phyloP scores from a whole-genome alignment of 2,797 vertebrate species.

The Pseudochirops corinnae region DNA sequence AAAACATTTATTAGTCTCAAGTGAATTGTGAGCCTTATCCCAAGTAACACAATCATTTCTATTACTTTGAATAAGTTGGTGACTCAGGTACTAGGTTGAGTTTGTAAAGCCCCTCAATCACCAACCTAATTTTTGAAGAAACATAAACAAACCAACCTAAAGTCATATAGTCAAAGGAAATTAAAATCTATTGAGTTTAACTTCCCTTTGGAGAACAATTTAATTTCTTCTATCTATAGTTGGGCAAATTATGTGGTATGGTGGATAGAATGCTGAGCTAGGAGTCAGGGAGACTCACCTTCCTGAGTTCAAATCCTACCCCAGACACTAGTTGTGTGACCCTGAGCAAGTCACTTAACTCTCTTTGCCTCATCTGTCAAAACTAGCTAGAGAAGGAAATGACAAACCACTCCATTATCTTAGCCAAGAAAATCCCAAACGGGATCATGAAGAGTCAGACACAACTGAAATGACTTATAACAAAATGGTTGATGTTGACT shows the following conservation, averaged over 20 bases:
- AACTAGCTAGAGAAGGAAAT: background rate
- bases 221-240: slow-evolving; percentile 49
- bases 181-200: slow-evolving; percentile 65
- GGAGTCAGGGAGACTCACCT: background rate
- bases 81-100: background rate
- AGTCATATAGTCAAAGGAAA: slow-evolving; percentile 58
- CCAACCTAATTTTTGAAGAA: background rate
- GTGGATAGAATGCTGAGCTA: background rate
- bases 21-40: background rate
- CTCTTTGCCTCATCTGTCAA: background rate
- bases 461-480: background rate
- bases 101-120: background rate
- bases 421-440: background rate
- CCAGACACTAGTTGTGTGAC: background rate
- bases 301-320: background rate
- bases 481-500: background rate
- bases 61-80: background rate
- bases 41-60: background rate
- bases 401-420: background rate
- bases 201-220: slow-evolving; percentile 49
- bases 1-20: background rate
- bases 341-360: background rate
- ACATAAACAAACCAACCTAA: background rate
- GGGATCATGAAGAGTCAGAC: background rate
- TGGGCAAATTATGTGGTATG: background rate